phyloP scores from a whole-genome alignment of 2,797 vertebrate genomes.

The Peromyscus eremicus region DNA sequence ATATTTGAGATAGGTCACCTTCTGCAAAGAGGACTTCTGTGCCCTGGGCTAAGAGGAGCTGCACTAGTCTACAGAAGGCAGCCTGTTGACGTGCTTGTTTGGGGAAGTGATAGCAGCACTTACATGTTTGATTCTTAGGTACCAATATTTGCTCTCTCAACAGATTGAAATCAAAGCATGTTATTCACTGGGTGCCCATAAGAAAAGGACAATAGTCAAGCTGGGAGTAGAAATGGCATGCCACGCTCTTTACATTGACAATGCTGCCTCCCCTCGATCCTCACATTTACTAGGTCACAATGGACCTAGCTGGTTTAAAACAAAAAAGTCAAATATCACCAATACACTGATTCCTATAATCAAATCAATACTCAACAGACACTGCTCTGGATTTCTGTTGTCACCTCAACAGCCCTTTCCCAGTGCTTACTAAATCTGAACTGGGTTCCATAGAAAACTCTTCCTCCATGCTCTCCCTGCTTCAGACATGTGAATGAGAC shows the following conservation, averaged over 20 bases:
- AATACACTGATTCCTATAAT: not conserved
- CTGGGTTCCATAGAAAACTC: not conserved
- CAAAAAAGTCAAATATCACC: not conserved
- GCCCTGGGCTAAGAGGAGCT: not conserved
- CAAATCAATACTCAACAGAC: not conserved
- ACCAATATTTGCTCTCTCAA: not conserved
- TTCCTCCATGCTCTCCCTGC: not conserved
- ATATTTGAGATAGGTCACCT: not conserved
- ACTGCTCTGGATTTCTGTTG: not conserved
- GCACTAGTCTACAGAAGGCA: not conserved
- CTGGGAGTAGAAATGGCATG: not conserved
- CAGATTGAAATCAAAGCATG: not conserved
- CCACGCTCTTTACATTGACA: not conserved
- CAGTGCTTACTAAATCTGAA: not conserved
- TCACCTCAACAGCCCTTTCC: not conserved
- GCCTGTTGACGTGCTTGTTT: not conserved
- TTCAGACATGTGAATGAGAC: not conserved
- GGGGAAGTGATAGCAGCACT: not conserved
- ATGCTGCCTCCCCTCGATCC: not conserved
- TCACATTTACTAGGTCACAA: not conserved
- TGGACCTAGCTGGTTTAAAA: not conserved
- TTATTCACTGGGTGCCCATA: not conserved
- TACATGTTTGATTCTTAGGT: constrained; percentile 24
- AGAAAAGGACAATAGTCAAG: not conserved
- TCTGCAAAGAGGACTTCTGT: not conserved